Conservation (phyloP, 2,113 vertebrate species). For the Callospermophilus lateralis region DNA sequence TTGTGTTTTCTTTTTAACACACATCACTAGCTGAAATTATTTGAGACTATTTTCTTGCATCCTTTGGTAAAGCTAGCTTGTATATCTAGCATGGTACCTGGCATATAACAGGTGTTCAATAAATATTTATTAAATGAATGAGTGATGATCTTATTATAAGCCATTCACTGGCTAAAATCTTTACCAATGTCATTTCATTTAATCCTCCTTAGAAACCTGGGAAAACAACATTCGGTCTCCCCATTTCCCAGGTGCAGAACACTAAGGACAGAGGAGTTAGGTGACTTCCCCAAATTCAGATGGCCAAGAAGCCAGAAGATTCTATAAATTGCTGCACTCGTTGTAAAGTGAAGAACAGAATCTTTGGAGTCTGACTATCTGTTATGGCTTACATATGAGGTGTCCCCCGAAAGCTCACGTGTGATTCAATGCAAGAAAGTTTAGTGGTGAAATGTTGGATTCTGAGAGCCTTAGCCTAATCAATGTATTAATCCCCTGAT, state of each 20-base stretch:
- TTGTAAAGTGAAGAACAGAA: neutral
- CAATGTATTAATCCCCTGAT: too few species aligned
- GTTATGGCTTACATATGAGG: too few species aligned
- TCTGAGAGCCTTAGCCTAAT: too few species aligned
- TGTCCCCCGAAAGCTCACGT: too few species aligned
- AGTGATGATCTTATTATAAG: neutral
- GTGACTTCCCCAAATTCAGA: neutral
- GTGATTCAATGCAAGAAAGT: too few species aligned
- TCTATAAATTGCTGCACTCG: neutral
- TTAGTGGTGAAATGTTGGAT: too few species aligned
- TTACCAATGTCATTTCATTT: neutral
- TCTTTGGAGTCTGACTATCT: neutral
- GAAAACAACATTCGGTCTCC: neutral
- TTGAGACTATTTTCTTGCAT: neutral
- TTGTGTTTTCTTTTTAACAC: neutral
- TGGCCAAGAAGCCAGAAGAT: neutral
- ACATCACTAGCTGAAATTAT: neutral
- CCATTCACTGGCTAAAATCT: neutral
- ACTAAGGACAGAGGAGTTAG: neutral
- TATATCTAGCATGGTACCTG: neutral
- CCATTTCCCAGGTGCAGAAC: neutral
- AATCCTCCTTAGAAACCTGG: neutral
- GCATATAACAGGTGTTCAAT: neutral
- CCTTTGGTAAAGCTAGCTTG: neutral
- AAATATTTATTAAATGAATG: neutral